Base-by-base conservation (phyloP, 2,797 vertebrate species). In the Telmatherina bonti region DNA sequence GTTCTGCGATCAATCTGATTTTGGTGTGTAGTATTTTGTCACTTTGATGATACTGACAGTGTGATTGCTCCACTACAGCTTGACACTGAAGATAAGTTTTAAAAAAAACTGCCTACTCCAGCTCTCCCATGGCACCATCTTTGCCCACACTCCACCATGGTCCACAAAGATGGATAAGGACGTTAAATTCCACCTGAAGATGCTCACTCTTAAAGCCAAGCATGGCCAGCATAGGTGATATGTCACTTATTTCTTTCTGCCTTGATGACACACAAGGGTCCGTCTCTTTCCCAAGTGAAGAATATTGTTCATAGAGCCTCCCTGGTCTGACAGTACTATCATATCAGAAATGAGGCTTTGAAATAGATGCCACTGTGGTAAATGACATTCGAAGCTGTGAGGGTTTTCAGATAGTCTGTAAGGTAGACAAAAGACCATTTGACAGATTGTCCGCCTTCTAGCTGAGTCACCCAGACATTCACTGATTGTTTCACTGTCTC, bases 381-480 rank as follows among this genome's bases (percentile, higher is more conserved):
- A 78, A 83, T 61, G 76, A 76, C 80, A 82, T 85, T 88, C 79
- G 24, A 81, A 82, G 62, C 74, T 47, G 64, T 78, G 71, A 73
- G 62, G n/a, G 57, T 73, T 83, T 71, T 70, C 53, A 78, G 66
- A 56, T 31, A 62, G 67, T 67, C 51, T 54, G 22, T 54, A 78
- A 68, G 71, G 57, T 62, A 77, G 80, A 83, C 84, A 82, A 81
- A 85, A 79, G 58, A 70, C 53, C 33, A 11, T 31, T 49, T 80
- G 83, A 87, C 74, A 68, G 62, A 79, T 76, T 78, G 60, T 53
- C 59, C 64, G 30, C 24, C 18, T 53, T 74, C 43, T 41, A 45
- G 31, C 6, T 69, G 49, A 76, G 74, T 77, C 75, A 79, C 67
- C 35, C 58, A 68, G 74, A 81, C 74, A 74, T 79, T 80, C 74